Conservation (phyloP, 2,797 vertebrate genomes). For the Eremophila alpestris region DNA sequence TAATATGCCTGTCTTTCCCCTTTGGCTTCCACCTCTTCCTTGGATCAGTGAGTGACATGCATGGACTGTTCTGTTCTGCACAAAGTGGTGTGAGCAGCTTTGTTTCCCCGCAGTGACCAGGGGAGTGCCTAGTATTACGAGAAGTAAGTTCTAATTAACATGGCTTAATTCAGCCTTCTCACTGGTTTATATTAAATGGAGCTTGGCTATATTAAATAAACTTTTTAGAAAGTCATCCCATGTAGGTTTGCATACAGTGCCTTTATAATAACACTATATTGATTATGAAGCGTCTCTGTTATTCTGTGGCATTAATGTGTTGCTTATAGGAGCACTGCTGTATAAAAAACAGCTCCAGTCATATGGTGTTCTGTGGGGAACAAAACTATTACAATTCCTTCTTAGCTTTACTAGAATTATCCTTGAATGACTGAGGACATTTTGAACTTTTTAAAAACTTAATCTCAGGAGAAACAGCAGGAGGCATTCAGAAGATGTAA, state of each 20-base stretch:
- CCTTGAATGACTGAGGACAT: not conserved
- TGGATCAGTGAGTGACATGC: not conserved
- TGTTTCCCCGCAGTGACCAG: not conserved
- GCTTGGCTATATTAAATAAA: not conserved
- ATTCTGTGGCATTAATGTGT: not conserved
- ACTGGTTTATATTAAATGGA: not conserved
- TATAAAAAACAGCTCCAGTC: not conserved
- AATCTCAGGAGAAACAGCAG: not conserved
- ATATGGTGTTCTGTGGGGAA: not conserved
- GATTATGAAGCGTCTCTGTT: not conserved
- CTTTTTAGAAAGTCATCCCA: not conserved
- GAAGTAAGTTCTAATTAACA: not conserved
- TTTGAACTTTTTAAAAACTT: not conserved
- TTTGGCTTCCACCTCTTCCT: not conserved
- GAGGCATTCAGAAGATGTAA: not conserved
- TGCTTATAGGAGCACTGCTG: not conserved
- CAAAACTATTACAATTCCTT: not conserved
- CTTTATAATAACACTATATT: not conserved
- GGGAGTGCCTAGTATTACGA: not conserved
- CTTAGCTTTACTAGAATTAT: not conserved
- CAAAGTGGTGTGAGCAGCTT: not conserved
- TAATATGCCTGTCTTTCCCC: not conserved
- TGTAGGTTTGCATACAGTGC: not conserved
- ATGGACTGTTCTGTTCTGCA: not conserved
- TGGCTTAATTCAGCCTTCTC: not conserved